Evolutionary conservation across 2,888 invertebrate genomes (phyloP), one percentile per base, ranked within the genome.

Genomic region (Ligdia adustata): DNA sequence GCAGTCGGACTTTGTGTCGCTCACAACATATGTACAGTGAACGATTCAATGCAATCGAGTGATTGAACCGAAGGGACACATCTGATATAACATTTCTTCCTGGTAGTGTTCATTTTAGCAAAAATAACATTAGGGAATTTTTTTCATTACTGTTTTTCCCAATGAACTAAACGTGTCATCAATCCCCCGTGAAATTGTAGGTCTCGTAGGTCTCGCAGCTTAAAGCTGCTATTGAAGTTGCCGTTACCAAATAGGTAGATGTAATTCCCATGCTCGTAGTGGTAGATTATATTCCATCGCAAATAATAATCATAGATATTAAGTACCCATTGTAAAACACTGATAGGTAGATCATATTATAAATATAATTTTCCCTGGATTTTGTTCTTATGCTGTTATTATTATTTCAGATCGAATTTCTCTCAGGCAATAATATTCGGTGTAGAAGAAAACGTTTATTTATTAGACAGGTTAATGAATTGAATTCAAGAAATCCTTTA

Each of bases 11-110:
- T 69, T 75, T 75, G 79, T 75, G 75, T 75, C 78, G 77, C 72
- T 72, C 75, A 68, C 75, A 77, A 74, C 76, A 75, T 80, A 76
- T 73, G 75, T 76, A 77, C 74, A 79, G 75, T 73, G 68, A 66
- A 61, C 69, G 74, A 80, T 77, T 78, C 71, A 76, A 76, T 73
- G 72, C 70, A 66, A 75, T 59, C 67, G 67, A 33, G 27, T 42
- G 27, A 46, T 40, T 34, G 16, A 5, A 16, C 16, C 16, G n/a
- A n/a, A n/a, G n/a, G n/a, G n/a, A n/a, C n/a, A n/a, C n/a, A n/a
- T n/a, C n/a, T n/a, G n/a, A n/a, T n/a, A n/a, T n/a, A n/a, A n/a
- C n/a, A n/a, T n/a, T n/a, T n/a, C n/a, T n/a, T n/a, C n/a, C n/a
- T n/a, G n/a, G n/a, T n/a, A 27, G 13, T 9, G 26, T 14, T 35